These are phyloP conservation scores for Xerus rutilus DNA, from an alignment of 2,797 vertebrate species.

Conservation along the genomic window DNA sequence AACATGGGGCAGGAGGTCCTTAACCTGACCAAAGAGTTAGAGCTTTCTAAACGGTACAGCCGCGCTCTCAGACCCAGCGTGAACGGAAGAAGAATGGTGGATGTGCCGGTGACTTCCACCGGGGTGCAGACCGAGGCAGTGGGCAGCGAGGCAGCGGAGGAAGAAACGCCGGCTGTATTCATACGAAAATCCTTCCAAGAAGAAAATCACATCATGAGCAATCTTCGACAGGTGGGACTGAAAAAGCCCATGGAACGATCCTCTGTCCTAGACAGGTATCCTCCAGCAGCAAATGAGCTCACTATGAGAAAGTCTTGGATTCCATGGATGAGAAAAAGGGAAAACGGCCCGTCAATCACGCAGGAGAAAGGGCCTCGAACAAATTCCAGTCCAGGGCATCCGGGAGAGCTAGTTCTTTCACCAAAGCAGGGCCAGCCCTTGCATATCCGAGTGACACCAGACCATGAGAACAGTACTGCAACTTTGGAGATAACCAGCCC, in stretches of 20 bases:
- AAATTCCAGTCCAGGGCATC: constrained; percentile 84
- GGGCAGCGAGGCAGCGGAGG: constrained; percentile 89
- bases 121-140: constrained; percentile 94
- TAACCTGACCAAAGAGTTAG: constrained; percentile 93
- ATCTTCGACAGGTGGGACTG: constrained; percentile 93
- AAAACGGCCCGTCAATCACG: constrained; percentile 86
- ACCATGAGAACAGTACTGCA: constrained; percentile 94
- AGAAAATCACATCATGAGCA: constrained; percentile 98
- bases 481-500: constrained; percentile 98
- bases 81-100: constrained; percentile 94
- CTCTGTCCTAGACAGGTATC: constrained; percentile 94
- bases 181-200: constrained; percentile 97
- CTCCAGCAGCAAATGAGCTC: constrained; percentile 93
- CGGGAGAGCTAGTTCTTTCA: constrained; percentile 91
- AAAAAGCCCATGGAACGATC: constrained; percentile 92
- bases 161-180: constrained; percentile 96
- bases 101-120: constrained; percentile 93
- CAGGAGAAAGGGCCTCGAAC: constrained; percentile 90
- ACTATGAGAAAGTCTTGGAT: constrained; percentile 93
- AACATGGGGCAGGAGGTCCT: constrained; percentile 93
- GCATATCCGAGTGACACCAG: constrained; percentile 96
- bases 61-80: constrained; percentile 94
- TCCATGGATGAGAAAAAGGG: constrained; percentile 96
- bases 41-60: constrained; percentile 94
- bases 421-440: constrained; percentile 94